phyloP scores from a whole-genome alignment of 1,140 invertebrate species.

The Orussus abietinus region DNA sequence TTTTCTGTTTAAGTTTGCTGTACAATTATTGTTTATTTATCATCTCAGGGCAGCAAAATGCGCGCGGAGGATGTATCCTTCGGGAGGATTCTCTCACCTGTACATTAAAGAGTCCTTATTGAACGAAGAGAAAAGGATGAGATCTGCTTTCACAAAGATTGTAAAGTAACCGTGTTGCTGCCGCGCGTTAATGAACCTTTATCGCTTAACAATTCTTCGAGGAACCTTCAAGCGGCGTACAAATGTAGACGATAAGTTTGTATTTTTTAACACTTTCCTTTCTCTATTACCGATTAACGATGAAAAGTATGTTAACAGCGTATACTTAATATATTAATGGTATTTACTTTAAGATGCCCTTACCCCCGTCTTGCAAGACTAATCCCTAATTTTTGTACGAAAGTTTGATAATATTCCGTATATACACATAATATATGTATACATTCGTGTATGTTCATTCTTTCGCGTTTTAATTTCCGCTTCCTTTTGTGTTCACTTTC shows the following conservation, averaged over 20 bases:
- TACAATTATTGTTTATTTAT: slow-evolving; percentile 4
- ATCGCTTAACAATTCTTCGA: too few relatives aligned
- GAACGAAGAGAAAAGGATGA: slow-evolving; percentile 8
- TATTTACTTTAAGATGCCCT: slow-evolving; percentile 3
- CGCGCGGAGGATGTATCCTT: neutral
- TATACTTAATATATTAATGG: slow-evolving; percentile 18
- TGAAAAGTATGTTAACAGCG: slow-evolving; percentile 10
- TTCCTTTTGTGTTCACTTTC: slow-evolving; percentile 11
- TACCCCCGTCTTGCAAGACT: slow-evolving; percentile 1
- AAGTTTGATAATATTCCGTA: neutral
- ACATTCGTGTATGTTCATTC: neutral
- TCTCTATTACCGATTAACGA: slow-evolving; percentile 19
- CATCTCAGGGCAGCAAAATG: too few relatives aligned
- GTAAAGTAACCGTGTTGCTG: neutral
- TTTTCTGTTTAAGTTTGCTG: slow-evolving; percentile 3
- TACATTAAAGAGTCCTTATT: neutral
- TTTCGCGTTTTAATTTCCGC: slow-evolving; percentile 28
- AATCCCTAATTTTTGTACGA: neutral
- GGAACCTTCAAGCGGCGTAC: slow-evolving; percentile 19
- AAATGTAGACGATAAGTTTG: slow-evolving; percentile 30
- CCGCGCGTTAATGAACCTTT: neutral
- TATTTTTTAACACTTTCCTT: slow-evolving; percentile 18
- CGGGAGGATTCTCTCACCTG: neutral
- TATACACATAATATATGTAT: neutral
- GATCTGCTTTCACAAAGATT: slow-evolving; percentile 18